Conservation (phyloP, 2,797 vertebrate genomes). For the Pangasius sanitwongsei region DNA sequence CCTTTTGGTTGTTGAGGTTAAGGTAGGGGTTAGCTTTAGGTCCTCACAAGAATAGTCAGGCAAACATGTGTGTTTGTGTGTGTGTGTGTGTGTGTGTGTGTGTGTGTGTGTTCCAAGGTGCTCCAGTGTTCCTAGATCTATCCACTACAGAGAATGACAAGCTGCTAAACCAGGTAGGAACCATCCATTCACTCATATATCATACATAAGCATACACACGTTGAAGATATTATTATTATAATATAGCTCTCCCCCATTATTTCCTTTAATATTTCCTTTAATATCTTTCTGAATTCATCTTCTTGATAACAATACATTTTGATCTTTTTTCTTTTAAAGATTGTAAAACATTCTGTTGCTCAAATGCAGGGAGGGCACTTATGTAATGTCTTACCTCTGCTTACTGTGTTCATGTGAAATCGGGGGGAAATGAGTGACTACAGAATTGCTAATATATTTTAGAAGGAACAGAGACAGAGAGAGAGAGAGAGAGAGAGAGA, state of each 20-base stretch:
- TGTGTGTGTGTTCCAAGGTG: constrained; percentile 64
- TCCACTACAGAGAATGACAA: constrained; percentile 67
- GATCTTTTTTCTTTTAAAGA: neutral
- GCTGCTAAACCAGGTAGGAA: constrained; percentile 71
- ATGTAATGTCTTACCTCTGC: neutral
- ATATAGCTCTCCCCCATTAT: neutral
- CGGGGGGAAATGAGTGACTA: neutral
- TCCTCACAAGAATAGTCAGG: neutral
- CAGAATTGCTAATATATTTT: neutral
- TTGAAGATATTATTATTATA: neutral
- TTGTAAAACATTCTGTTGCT: neutral
- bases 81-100: constrained; percentile 20
- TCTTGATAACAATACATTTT: neutral
- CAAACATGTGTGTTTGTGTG: constrained; percentile 7
- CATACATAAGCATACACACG: neutral
- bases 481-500: neutral
- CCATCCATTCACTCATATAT: constrained; percentile 3
- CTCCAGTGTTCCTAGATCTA: constrained; percentile 68
- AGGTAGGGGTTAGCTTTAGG: neutral
- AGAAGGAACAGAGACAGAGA: neutral
- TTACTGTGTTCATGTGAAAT: neutral
- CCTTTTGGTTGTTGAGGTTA: neutral
- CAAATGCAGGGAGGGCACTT: neutral
- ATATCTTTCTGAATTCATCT: neutral
- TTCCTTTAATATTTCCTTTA: neutral